A percentile compares a stretch with the other conserved stretches of the same genome.
These are phyloP conservation scores for Machaerirhynchus nigripectus DNA, from an alignment of 2,113 vertebrate genomes.

Conservation along the genomic window DNA sequence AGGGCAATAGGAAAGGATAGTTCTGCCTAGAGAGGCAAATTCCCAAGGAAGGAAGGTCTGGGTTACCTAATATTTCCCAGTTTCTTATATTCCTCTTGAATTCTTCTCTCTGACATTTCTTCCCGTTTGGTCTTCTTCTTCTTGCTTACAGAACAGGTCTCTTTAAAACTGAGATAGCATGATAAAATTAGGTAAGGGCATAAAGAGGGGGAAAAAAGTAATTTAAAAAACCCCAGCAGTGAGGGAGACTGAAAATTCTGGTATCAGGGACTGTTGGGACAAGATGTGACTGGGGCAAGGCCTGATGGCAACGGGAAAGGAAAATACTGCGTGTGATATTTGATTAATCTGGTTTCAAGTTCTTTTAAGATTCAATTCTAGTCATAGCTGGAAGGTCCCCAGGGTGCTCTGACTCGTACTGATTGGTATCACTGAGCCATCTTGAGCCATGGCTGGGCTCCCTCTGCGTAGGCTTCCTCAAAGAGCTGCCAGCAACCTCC, in stretches of 20 bases:
- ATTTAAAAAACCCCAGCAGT: background rate
- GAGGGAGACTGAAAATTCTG: background rate
- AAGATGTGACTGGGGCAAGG: background rate
- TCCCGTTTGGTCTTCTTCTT: slow-evolving; percentile 93
- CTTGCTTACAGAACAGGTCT: slow-evolving; percentile 96
- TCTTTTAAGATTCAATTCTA: background rate
- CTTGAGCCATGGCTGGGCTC: background rate
- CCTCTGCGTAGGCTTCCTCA: background rate
- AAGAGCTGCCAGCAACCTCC: background rate
- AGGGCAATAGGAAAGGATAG: background rate
- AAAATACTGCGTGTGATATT: background rate
- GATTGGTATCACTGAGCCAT: background rate
- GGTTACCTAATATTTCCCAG: slow-evolving; percentile 89
- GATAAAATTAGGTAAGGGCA: background rate
- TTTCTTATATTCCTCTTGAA: slow-evolving; percentile 92
- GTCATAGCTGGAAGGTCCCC: background rate
- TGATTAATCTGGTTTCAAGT: background rate
- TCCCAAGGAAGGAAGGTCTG: background rate
- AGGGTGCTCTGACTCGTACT: background rate
- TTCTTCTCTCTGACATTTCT: slow-evolving; percentile 90
- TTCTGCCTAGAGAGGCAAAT: background rate
- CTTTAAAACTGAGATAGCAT: slow-evolving; percentile 82
- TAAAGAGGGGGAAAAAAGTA: fast-evolving
- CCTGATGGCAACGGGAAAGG: background rate
- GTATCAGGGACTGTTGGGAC: background rate